phyloP scores from a whole-genome alignment of 2,113 vertebrate genomes.

The Columba livia region DNA sequence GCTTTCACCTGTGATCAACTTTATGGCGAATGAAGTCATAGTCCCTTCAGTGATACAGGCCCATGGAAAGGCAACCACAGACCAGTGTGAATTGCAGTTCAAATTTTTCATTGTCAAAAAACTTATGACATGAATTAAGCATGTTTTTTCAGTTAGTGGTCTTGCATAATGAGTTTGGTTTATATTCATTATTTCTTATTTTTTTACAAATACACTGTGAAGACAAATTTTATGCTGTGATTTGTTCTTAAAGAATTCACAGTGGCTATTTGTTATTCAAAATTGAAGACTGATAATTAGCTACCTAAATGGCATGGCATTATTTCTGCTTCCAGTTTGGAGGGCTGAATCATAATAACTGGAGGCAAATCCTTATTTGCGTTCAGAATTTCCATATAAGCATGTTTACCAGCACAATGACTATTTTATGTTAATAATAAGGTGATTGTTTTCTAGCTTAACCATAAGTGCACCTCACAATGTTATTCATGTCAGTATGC shows the following conservation, averaged over 20 bases:
- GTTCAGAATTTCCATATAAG: neutral
- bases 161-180: neutral
- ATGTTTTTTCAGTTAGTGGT: neutral
- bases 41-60: neutral
- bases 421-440: neutral
- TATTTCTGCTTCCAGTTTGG: neutral
- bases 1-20: neutral
- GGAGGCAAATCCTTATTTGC: neutral
- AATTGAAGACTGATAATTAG: neutral
- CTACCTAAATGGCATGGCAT: neutral
- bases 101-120: neutral
- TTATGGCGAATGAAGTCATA: neutral
- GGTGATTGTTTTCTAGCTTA: neutral
- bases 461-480: neutral
- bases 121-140: neutral
- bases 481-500: neutral
- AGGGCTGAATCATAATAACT: neutral
- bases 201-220: neutral
- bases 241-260: neutral
- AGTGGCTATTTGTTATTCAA: neutral
- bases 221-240: neutral
- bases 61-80: neutral
- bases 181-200: neutral
- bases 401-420: rapidly evolving
- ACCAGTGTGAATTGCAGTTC: neutral